These are phyloP conservation scores for Zaprionus kolodkinae DNA, from an alignment of 1,140 invertebrate genomes.

Conservation along the genomic window DNA sequence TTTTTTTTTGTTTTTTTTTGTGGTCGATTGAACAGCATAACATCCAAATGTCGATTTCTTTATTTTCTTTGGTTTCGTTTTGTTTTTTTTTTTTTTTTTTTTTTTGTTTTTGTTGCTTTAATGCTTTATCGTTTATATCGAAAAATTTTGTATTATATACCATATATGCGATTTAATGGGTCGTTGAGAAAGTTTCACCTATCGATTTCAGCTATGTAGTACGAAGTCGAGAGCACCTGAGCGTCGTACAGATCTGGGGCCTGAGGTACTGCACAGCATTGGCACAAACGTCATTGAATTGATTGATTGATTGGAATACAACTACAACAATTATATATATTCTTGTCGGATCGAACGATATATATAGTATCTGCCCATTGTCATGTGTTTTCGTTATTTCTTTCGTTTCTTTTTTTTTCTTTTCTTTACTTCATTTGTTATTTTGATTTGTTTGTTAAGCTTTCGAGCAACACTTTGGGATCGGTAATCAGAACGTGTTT, in stretches of 20 bases:
- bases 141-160: slow-evolving; percentile 34
- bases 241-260: slow-evolving; percentile 48
- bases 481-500: slow-evolving; percentile 16
- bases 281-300: slow-evolving; percentile 46
- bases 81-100: slow-evolving; percentile 53
- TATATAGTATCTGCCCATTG: slow-evolving; percentile 29
- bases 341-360: slow-evolving; percentile 10
- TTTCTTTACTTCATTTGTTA: slow-evolving; percentile 38
- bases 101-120: slow-evolving; percentile 38
- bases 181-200: slow-evolving; percentile 23
- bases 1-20: slow-evolving; percentile 26
- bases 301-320: slow-evolving; percentile 25
- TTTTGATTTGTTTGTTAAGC: slow-evolving; percentile 48
- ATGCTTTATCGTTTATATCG: slow-evolving; percentile 4
- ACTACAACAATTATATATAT: slow-evolving; percentile 22
- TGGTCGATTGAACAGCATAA: slow-evolving; percentile 81
- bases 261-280: slow-evolving; percentile 81
- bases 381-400: slow-evolving; percentile 57
- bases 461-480: slow-evolving; percentile 19
- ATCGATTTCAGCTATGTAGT: slow-evolving; percentile 5
- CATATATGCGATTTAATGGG: slow-evolving; percentile 20
- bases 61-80: slow-evolving; percentile 63
- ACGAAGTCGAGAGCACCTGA: slow-evolving; percentile 30
- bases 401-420: slow-evolving; percentile 43
- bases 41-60: slow-evolving; percentile 84